Evolutionary conservation across 2,113 vertebrate genomes (phyloP).

Genomic region (Cochlearius cochlearius): DNA sequence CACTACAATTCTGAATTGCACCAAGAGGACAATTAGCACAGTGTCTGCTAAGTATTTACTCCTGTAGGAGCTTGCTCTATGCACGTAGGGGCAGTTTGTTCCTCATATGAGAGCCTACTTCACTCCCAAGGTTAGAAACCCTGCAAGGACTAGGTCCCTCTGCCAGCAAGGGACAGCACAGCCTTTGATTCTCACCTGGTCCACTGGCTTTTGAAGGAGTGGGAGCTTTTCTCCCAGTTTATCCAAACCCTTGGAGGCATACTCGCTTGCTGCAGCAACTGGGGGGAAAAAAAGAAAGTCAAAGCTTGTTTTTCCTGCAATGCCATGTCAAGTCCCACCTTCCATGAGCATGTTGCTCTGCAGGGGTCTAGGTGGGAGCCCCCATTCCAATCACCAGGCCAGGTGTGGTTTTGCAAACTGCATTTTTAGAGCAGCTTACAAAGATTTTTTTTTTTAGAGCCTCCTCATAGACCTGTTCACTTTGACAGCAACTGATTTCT

Average conservation of each 20-base stretch:
- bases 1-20: background rate
- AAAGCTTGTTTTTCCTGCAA: background rate
- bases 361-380: background rate
- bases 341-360: background rate
- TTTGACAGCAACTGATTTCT: background rate
- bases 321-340: too few species aligned
- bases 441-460: background rate
- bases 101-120: background rate
- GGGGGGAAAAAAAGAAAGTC: background rate
- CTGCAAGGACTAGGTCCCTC: background rate
- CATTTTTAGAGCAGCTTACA: background rate
- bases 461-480: background rate
- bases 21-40: background rate
- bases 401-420: background rate
- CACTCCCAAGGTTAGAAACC: background rate
- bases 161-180: background rate
- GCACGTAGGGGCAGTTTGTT: background rate
- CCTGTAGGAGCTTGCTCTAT: background rate
- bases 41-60: background rate
- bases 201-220: conserved; percentile 81
- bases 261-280: conserved; percentile 82
- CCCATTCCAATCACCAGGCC: background rate
- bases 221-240: conserved; percentile 85
- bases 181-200: conserved; percentile 75
- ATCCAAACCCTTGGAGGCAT: conserved; percentile 81